phyloP scores from a whole-genome alignment of 2,797 vertebrate genomes.

The Hoplostethus atlanticus region DNA sequence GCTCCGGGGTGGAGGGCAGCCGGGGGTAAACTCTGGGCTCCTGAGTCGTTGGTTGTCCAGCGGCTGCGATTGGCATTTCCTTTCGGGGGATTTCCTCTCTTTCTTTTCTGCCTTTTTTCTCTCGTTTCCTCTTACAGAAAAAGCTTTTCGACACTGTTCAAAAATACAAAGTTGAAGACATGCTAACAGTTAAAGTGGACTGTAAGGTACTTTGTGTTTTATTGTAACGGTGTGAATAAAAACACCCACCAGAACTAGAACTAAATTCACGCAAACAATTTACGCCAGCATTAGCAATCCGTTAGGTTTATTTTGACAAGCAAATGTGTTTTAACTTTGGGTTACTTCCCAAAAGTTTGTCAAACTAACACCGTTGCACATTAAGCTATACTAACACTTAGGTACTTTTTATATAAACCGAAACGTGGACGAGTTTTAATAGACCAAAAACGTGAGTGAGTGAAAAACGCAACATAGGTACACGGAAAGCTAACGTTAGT shows the following conservation, averaged over 20 bases:
- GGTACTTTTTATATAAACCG: not conserved
- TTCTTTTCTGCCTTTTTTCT: slow-evolving; percentile 50
- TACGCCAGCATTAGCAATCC: not conserved
- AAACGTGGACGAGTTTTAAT: accelerated
- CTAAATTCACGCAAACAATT: slow-evolving; percentile 2
- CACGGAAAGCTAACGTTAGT: not conserved
- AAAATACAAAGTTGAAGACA: slow-evolving; percentile 52
- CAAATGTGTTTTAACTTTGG: slow-evolving; percentile 20
- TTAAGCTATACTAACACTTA: accelerated
- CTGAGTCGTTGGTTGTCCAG: slow-evolving; percentile 85
- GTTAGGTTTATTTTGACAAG: slow-evolving; percentile 19
- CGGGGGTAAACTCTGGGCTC: slow-evolving; percentile 84
- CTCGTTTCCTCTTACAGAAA: slow-evolving; percentile 71
- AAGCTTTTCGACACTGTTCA: slow-evolving; percentile 61
- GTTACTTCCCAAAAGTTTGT: slow-evolving; percentile 41
- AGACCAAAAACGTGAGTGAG: not conserved
- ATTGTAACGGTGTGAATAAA: not conserved
- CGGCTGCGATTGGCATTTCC: slow-evolving; percentile 89
- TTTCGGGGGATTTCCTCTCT: slow-evolving; percentile 83
- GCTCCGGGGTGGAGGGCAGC: slow-evolving; percentile 84
- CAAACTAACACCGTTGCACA: slow-evolving; percentile 1
- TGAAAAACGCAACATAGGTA: not conserved
- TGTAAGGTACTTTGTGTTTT: not conserved
- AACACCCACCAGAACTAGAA: not conserved
- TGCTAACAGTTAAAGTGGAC: slow-evolving; percentile 12